Evolutionary conservation across 2,113 vertebrate species (phyloP), one percentile per base, ranked within the genome.

Genomic region (Labeo catla): DNA sequence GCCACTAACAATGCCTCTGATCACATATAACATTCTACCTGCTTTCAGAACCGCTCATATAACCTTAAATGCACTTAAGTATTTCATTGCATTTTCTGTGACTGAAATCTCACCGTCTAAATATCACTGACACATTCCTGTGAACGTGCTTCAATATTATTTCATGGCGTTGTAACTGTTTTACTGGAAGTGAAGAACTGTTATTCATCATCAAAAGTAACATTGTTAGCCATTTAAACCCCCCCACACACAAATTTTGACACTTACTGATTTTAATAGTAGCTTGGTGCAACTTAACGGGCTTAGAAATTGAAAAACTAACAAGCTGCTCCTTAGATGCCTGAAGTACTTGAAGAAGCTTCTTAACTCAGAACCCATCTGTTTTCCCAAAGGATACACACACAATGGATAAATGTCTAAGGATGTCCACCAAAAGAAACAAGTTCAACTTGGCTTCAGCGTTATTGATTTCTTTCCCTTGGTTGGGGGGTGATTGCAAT

Each of bases 321-420:
- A 93, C 94, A 93, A 95, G 95, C 96, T 96, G 95, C 95, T 96
- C 94, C 61, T 50, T n/a, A 65, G 23, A 52, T 13, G 47, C 80
- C 80, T 82, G 47, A 66, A 70, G 80, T 82, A 70, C 80, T 82
- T 82, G 80, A 82, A 82, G 49, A 70, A 34, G 49, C 76, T 68
- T 85, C 84, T 34, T 78, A 28, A 82, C 34, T n/a, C 47, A 68
- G 45, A 66, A 79, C 61, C 77, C 61, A 59, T 85, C 76, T 78
- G 86, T 68, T 79, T 73, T 65, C 82, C 76, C 54, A 78, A 70
- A 50, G 78, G 43, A 65, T 23, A 73, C 6, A 49, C 77, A 54
- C 77, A 54, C 23, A 61, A 43, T 11, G 70, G 39, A 73, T 81
- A 52, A 70, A 66, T 63, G 21, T 86, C 19, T 57, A 57, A 43